Percentiles rank a stretch among this genome's conserved stretches.
Conservation (phyloP, 1,140 invertebrate species). For the Drosophila fuyamai region DNA sequence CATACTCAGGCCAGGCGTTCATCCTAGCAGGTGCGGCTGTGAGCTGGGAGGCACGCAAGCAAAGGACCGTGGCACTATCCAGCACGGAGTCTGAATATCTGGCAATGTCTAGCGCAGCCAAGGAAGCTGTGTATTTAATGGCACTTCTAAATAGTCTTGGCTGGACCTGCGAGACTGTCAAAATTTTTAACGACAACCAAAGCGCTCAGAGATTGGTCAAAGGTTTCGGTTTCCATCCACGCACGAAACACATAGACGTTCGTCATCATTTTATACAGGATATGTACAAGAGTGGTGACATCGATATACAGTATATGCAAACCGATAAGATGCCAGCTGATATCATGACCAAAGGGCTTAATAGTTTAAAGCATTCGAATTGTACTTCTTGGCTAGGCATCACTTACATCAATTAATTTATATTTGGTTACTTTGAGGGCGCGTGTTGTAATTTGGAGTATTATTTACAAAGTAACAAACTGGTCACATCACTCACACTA, state of each 20-base stretch:
- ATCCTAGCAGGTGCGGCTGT: no score
- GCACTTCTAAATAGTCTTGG: not conserved
- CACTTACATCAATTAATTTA: no score
- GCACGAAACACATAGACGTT: not conserved
- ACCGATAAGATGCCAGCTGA: no score
- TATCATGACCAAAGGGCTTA: no score
- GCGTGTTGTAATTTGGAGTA: no score
- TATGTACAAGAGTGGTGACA: not conserved
- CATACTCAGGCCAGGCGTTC: no score
- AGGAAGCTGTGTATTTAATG: not conserved
- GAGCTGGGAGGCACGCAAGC: not conserved
- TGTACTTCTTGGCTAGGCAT: no score
- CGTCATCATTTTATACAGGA: not conserved
- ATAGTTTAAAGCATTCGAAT: no score
- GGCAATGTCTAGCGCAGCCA: not conserved
- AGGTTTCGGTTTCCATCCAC: not conserved
- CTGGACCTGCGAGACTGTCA: not conserved
- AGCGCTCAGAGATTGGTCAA: not conserved
- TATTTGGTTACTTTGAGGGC: no score
- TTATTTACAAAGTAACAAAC: no score
- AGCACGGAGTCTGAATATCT: not conserved
- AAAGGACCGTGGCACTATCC: not conserved
- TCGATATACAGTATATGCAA: not conserved
- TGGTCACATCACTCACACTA: no score
- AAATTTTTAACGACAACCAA: constrained; percentile 1